Conservation (phyloP, 2,113 vertebrate species). For the Spea multiplicata region DNA sequence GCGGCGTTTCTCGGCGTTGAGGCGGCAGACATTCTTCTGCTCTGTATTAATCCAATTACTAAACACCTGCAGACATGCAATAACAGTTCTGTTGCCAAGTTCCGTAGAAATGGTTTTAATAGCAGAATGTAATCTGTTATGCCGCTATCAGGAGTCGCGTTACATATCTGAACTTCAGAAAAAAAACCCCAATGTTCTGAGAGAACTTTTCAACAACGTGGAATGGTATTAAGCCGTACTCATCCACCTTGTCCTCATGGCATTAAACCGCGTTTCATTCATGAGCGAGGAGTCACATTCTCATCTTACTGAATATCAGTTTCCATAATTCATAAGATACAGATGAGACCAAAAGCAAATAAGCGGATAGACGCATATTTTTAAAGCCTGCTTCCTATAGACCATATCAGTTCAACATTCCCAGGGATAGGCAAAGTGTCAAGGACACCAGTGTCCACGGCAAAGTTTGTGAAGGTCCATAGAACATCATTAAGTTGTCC, state of each 20-base stretch:
- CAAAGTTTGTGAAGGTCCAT: no score
- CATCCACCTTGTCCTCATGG: background rate
- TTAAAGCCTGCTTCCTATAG: no score
- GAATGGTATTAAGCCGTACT: slow-evolving; percentile 45
- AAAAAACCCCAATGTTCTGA: slow-evolving; percentile 64
- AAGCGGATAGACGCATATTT: no score
- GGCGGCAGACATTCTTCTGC: slow-evolving; percentile 77
- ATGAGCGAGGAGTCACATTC: background rate
- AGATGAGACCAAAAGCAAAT: no score
- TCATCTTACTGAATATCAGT: background rate
- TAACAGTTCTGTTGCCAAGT: slow-evolving; percentile 81
- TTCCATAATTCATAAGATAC: no score
- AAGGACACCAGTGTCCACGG: no score
- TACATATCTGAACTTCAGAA: slow-evolving; percentile 78
- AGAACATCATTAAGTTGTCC: no score
- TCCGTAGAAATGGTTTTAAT: slow-evolving; percentile 72
- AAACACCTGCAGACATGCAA: slow-evolving; percentile 91
- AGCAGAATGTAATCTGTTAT: slow-evolving; percentile 74
- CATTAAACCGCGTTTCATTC: background rate
- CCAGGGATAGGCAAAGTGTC: no score
- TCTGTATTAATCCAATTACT: slow-evolving; percentile 89
- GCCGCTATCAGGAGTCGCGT: slow-evolving; percentile 74
- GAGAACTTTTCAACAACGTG: slow-evolving; percentile 60
- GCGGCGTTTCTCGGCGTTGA: slow-evolving; percentile 60
- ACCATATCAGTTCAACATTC: no score